Conservation (phyloP, 2,888 invertebrate species). For the Zonitis immaculata region DNA sequence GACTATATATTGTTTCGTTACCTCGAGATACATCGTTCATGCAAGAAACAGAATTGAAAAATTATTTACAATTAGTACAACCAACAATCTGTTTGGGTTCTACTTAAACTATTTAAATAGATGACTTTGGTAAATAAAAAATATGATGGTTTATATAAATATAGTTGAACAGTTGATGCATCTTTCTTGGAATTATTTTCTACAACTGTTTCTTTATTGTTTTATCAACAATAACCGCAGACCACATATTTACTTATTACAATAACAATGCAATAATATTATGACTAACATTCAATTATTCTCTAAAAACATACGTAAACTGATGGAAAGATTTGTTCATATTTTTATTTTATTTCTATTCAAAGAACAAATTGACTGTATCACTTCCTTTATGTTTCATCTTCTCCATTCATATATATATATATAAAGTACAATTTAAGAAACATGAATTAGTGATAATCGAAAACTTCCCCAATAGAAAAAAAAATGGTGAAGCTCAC, state of each 20-base stretch:
- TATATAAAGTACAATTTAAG: background rate
- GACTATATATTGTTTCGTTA: too few relatives aligned
- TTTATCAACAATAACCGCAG: background rate
- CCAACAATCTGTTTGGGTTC: too few relatives aligned
- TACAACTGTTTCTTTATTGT: too few relatives aligned
- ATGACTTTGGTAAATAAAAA: too few relatives aligned
- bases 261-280: background rate
- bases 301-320: background rate
- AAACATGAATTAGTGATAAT: background rate
- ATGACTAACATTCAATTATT: background rate
- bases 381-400: background rate
- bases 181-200: too few relatives aligned
- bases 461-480: background rate
- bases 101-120: too few relatives aligned
- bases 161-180: too few relatives aligned
- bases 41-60: too few relatives aligned
- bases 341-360: background rate
- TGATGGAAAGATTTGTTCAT: background rate
- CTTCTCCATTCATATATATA: background rate
- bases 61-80: too few relatives aligned
- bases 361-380: background rate
- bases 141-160: too few relatives aligned
- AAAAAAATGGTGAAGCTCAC: background rate
- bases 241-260: background rate
- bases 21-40: too few relatives aligned